A percentile compares a stretch with the other conserved stretches of the same genome.
Evolutionary conservation across 1,140 invertebrate species (phyloP).

Genomic region (Hydropsyche tenuis): DNA sequence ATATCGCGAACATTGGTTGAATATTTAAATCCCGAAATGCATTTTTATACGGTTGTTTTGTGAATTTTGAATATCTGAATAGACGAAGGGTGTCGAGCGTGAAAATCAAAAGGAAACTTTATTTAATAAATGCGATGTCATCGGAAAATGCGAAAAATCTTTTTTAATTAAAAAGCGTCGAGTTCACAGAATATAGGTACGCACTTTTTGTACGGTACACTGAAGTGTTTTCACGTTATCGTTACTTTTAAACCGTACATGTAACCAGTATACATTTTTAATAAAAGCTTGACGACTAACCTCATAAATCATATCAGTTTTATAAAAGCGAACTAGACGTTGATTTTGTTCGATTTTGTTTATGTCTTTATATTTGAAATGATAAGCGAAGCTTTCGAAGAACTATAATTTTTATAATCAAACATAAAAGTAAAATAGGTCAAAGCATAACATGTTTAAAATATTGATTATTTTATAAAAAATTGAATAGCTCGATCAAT

Average conservation of each 20-base stretch:
- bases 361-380: too few relatives aligned
- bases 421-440: too few relatives aligned
- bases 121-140: neutral
- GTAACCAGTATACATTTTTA: neutral
- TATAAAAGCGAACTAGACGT: neutral
- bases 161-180: conserved; percentile 6
- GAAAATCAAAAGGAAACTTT: conserved; percentile 1
- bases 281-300: neutral
- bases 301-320: neutral
- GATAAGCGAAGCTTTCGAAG: too few relatives aligned
- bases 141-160: neutral
- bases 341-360: neutral
- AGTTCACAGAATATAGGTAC: neutral
- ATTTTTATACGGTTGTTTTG: too few relatives aligned
- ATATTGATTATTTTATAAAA: too few relatives aligned
- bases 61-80: too few relatives aligned
- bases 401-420: too few relatives aligned
- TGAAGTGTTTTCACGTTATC: neutral
- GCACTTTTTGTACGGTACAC: neutral
- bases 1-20: neutral
- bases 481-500: too few relatives aligned
- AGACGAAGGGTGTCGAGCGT: too few relatives aligned
- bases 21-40: neutral
- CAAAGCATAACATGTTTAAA: too few relatives aligned
- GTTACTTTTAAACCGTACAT: neutral